Base-by-base conservation (phyloP, 2,888 invertebrate genomes). In the Drosophila longiperda region DNA sequence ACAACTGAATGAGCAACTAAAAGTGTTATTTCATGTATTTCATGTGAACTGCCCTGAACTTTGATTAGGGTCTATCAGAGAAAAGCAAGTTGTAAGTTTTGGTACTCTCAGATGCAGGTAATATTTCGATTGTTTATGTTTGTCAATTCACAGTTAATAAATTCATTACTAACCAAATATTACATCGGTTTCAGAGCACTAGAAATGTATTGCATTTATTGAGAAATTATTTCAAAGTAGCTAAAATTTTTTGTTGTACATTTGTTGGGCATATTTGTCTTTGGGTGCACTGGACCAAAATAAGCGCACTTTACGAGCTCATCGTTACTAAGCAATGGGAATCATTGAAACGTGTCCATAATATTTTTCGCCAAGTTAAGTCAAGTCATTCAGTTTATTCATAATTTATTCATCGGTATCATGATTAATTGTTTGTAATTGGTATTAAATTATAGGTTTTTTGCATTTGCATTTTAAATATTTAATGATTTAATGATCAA, bases 41-140 rank as follows among this genome's bases (percentile, higher is more conserved):
- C 40, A 48, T 69, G 63, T 66, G 73, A 80, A 72, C 81, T 73
- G 52, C 78, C 73, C 73, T 81, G 78, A 80, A 75, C 69, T 61
- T 61, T 38, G 60, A 23, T 74, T 49, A n/a, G 45, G 29, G 42
- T 36, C 32, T 50, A 40, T 29, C 9, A n/a, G n/a, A 3, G 9
- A 7, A n/a, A 12, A 20, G 29, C 40, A 57, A 42, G 20, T 3
- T 15, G 42, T 32, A 42, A 42, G 29, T 20, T 57, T 50, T 15
- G 15, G 9, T 20, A 38, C 40, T 15, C 9, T 9, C 33, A 34
- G 0, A 0, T 34, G 15, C 23, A 33, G 33, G 2, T 20, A 20
- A 8, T 36, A 20, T 63, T 32, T 40, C 15, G 12, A 34, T 40
- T 5, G 15, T 2, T 23, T 15, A 45, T 7, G 17, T n/a, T 9